Percentiles rank a stretch among this genome's conserved stretches.
phyloP scores from a whole-genome alignment of 2,113 vertebrate species.

The Antidorcas marsupialis region DNA sequence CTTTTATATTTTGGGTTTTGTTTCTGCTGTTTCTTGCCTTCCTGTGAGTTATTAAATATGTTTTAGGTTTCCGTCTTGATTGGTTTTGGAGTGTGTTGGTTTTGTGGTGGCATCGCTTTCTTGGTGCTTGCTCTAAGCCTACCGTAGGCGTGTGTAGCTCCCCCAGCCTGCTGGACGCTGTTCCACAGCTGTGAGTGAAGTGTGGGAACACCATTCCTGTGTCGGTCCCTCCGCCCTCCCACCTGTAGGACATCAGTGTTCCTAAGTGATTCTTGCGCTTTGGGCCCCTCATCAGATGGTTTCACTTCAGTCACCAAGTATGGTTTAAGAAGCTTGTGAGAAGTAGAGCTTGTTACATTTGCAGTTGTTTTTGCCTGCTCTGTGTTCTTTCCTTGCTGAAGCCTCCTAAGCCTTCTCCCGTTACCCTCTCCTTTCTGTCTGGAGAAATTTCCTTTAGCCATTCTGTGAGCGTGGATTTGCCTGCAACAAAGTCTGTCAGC shows the following conservation, averaged over 20 bases:
- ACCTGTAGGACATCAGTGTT: too few relatives aligned
- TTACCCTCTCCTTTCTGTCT: not conserved
- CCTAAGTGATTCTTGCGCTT: not conserved
- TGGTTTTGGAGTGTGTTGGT: not conserved
- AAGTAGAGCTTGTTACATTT: not conserved
- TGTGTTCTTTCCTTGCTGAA: not conserved
- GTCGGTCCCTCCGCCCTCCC: not conserved
- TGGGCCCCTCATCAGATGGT: too few relatives aligned
- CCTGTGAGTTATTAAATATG: not conserved
- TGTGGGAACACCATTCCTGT: not conserved
- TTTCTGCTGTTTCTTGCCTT: not conserved
- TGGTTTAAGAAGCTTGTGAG: not conserved
- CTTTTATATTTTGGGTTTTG: not conserved
- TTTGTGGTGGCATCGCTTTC: not conserved
- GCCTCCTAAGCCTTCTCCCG: not conserved
- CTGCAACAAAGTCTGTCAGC: not conserved
- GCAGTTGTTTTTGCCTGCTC: not conserved
- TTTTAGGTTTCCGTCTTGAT: not conserved
- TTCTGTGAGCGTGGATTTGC: not conserved
- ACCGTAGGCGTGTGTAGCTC: rapidly evolving
- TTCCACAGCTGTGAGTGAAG: not conserved
- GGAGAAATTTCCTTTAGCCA: not conserved
- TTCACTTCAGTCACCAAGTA: not conserved
- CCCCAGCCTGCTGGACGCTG: rapidly evolving
- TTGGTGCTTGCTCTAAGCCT: not conserved